Evolutionary conservation across 2,888 invertebrate genomes (phyloP), one percentile per base, ranked within the genome.

Genomic region (Volucella zonaria): DNA sequence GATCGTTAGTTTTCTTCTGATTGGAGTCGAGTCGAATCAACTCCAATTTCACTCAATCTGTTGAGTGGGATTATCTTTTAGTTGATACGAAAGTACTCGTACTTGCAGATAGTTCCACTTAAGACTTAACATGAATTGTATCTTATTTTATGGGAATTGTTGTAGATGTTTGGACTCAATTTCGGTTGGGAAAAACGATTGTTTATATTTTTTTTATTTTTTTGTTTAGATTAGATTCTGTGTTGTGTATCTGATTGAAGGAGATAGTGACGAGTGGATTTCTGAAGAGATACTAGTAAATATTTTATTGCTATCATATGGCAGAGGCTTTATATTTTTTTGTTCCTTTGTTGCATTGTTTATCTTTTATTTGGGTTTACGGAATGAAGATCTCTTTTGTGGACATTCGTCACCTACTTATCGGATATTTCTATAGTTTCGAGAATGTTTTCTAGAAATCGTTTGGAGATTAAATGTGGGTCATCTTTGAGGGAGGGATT

Each of bases 251-350:
- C 42, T 45, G 61, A 61, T 56, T 77, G 42, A n/a, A 18, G 49
- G 18, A 38, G 61, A 77, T 71, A 61, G 49, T 62, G 43, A 42
- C 54, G 45, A 49, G 62, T 74, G 67, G 70, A 67, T 75, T 66
- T 75, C 58, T 23, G 18, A 49, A 74, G 62, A 75, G 58, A 70
- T 70, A 62, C 58, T 58, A 31, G 31, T 31, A 10, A 23, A 31
- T 52, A 58, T 67, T 71, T 71, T 54, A 77, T 70, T 54, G 49
- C 8, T 58, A 51, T 38, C 62, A 40, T 64, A 38, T 61, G 76
- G 51, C 15, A 12, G 15, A 15, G 11, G 15, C 18, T 23, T 23
- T 54, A 8, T 9, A 3, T 14, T 14, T 15, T 31, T 9, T 14
- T 38, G 1, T 56, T 56, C n/a, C 9, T 3, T 67, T 66, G 14